Percentiles rank a stretch among this genome's conserved stretches.
These are phyloP conservation scores for Amiota communis DNA, from an alignment of 2,888 invertebrate species.

Conservation along the genomic window DNA sequence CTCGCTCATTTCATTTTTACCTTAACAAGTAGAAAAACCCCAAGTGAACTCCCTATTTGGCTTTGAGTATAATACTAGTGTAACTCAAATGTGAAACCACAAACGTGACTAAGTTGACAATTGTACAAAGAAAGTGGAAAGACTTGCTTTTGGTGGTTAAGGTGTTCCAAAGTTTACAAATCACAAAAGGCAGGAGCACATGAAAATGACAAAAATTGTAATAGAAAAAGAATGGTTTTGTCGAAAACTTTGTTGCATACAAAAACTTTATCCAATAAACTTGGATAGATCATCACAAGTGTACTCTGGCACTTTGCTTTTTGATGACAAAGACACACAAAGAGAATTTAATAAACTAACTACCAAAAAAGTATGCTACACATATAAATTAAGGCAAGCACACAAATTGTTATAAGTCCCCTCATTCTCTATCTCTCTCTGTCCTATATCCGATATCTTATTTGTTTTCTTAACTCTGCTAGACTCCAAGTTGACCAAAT, in stretches of 20 bases:
- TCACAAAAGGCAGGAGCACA: background rate
- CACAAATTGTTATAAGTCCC: no score
- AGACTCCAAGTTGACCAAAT: no score
- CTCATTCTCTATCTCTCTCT: no score
- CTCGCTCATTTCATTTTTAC: background rate
- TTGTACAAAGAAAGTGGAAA: conserved; percentile 38
- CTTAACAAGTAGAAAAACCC: background rate
- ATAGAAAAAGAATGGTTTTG: background rate
- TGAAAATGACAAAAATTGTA: background rate
- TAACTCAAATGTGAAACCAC: conserved; percentile 39
- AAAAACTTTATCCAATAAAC: background rate
- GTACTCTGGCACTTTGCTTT: no score
- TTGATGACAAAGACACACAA: no score
- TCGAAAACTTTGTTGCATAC: background rate
- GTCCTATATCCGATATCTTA: no score
- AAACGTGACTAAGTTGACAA: conserved; percentile 67
- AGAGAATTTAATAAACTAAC: no score
- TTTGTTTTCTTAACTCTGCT: no score
- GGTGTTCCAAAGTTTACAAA: background rate
- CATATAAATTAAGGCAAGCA: no score
- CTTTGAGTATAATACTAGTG: conserved; percentile 15
- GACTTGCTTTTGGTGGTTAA: no score
- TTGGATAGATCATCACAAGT: conserved; percentile 8
- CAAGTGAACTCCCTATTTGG: background rate
- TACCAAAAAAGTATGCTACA: no score